phyloP scores from a whole-genome alignment of 2,797 vertebrate genomes.

The Manis javanica region DNA sequence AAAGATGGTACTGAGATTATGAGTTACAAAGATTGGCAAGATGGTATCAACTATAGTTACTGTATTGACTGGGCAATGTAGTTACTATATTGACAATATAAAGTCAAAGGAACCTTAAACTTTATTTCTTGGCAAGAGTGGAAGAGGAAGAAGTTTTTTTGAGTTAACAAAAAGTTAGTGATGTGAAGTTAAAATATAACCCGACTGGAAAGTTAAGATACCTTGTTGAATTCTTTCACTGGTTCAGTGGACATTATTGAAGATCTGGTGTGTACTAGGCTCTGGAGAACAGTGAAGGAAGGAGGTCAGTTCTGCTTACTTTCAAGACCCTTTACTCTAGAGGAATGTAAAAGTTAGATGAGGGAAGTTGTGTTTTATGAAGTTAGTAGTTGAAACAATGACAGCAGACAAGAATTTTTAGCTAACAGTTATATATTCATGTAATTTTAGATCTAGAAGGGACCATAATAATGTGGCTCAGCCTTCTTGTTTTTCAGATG shows the following conservation, averaged over 20 bases:
- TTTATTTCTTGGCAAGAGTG: slow-evolving; percentile 5
- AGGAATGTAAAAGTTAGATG: slow-evolving; percentile 21
- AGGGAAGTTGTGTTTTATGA: neutral
- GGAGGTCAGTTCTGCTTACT: neutral
- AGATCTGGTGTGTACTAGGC: neutral
- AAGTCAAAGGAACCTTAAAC: neutral
- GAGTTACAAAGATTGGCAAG: neutral
- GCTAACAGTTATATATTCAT: neutral
- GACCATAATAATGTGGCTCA: neutral
- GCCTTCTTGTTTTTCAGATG: neutral
- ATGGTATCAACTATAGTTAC: neutral
- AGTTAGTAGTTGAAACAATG: neutral
- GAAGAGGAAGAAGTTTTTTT: neutral
- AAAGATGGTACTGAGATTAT: neutral
- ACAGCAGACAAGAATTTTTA: neutral
- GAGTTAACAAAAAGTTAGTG: neutral
- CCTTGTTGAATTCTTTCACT: neutral
- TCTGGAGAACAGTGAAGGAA: neutral
- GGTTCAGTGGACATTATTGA: neutral
- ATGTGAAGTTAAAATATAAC: neutral
- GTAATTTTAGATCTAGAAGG: neutral
- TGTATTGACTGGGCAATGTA: neutral
- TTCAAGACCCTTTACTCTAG: neutral
- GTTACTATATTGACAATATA: no score
- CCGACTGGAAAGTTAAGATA: slow-evolving; percentile 9